Evolutionary conservation across 2,888 invertebrate species (phyloP).

Genomic region (Acanthopleura granulata): DNA sequence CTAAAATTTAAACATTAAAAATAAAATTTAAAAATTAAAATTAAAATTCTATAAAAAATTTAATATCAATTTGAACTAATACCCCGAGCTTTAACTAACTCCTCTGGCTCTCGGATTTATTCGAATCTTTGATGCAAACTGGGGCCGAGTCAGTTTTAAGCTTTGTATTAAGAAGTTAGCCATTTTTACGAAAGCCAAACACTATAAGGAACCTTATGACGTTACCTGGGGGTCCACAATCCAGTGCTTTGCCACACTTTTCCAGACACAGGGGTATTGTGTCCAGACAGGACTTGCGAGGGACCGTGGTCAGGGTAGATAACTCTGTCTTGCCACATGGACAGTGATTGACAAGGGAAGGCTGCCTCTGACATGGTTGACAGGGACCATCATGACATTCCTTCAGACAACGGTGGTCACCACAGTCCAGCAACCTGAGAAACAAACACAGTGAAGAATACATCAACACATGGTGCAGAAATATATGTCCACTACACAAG

Average conservation of each 20-base stretch:
- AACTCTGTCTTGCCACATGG: constrained; percentile 81
- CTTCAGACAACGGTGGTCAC: constrained; percentile 78
- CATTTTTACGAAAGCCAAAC: too few relatives aligned
- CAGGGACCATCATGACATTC: constrained; percentile 81
- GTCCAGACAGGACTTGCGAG: constrained; percentile 58
- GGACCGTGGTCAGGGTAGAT: constrained; percentile 35
- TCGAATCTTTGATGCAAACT: too few relatives aligned
- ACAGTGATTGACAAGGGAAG: constrained; percentile 78
- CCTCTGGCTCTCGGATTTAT: too few relatives aligned
- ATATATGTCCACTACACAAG: too few relatives aligned
- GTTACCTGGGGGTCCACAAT: constrained; percentile 75
- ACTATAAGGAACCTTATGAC: too few relatives aligned
- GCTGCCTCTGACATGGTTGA: constrained; percentile 76
- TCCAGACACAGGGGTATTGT: constrained; percentile 76
- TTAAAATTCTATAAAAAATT: too few relatives aligned
- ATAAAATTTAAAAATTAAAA: too few relatives aligned
- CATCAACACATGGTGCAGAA: neutral
- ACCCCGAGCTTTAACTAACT: too few relatives aligned
- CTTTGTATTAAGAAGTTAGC: too few relatives aligned
- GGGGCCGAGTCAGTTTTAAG: too few relatives aligned
- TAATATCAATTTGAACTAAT: too few relatives aligned
- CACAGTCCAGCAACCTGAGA: constrained; percentile 63
- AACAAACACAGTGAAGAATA: neutral
- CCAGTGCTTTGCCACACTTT: constrained; percentile 80
- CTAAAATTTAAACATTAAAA: too few relatives aligned